phyloP scores from a whole-genome alignment of 2,797 vertebrate genomes.

The Clarias laeviceps region DNA sequence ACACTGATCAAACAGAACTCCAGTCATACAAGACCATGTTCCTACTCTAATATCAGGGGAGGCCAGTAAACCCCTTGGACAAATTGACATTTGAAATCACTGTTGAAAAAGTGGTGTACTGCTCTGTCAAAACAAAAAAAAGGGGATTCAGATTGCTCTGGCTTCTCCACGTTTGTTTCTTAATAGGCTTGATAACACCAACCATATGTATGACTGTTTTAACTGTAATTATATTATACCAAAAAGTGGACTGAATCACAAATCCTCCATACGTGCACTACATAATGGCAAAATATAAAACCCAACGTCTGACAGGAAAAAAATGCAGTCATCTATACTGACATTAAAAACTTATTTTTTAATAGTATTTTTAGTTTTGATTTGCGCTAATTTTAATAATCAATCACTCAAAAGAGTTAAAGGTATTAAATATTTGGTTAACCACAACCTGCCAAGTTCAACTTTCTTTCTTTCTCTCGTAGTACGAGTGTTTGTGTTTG shows the following conservation, averaged over 20 bases:
- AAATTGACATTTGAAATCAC: neutral
- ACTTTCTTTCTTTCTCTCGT: neutral
- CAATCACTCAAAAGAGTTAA: neutral
- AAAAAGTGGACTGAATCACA: neutral
- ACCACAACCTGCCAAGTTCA: neutral
- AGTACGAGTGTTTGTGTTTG: neutral
- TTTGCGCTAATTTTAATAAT: neutral
- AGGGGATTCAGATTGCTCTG: neutral
- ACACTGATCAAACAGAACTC: neutral
- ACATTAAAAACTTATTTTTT: neutral
- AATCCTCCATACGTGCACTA: neutral
- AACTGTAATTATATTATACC: neutral
- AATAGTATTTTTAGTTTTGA: neutral
- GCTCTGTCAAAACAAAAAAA: neutral
- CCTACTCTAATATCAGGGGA: neutral
- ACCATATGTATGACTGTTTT: slow-evolving; percentile 4
- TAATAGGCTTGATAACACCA: neutral
- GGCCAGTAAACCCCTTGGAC: neutral
- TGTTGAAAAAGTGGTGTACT: neutral
- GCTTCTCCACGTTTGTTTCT: neutral
- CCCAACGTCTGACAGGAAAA: neutral
- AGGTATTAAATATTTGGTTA: neutral
- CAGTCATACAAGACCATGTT: neutral
- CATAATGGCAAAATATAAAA: neutral
- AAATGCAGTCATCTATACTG: neutral